Percentiles rank a stretch among this genome's conserved stretches.
Conservation (phyloP, 2,888 invertebrate genomes). For the Epinotia brunnichana region DNA sequence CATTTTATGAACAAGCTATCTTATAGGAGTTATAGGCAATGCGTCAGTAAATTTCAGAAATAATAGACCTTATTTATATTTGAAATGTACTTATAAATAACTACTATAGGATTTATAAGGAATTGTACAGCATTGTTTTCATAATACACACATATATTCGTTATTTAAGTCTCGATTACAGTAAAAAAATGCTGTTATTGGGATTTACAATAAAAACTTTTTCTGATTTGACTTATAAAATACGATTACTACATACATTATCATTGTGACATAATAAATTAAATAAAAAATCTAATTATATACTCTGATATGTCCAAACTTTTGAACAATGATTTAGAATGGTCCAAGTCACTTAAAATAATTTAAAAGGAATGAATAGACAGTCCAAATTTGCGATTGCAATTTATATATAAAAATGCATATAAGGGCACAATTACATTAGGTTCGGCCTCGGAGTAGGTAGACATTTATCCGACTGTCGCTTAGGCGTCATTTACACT, state of each 20-base stretch:
- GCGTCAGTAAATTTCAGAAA: conserved; percentile 4
- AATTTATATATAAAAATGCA: conserved; percentile 22
- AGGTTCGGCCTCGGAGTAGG: no score
- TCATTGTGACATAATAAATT: conserved; percentile 36
- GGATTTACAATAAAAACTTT: neutral
- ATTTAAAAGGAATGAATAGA: conserved; percentile 25
- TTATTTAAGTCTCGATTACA: neutral
- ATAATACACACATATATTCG: neutral
- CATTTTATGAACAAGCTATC: conserved; percentile 30
- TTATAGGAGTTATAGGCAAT: neutral
- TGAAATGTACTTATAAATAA: neutral
- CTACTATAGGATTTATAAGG: neutral
- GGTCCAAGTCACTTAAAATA: conserved; percentile 15
- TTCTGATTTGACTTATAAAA: conserved; percentile 13
- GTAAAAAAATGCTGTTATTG: neutral
- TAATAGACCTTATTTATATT: neutral
- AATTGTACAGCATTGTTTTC: neutral
- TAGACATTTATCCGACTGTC: no score
- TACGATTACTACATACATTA: conserved; percentile 1
- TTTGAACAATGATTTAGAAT: conserved; percentile 4
- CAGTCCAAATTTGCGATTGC: conserved; percentile 1
- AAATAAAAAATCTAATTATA: conserved; percentile 20
- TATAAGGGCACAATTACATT: conserved; percentile 6
- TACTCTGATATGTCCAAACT: conserved; percentile 24
- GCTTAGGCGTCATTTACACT: no score